These are phyloP conservation scores for Apostichopus japonicus DNA, from an alignment of 35 echinoderm and acorn worm species.

Conservation along the genomic window DNA sequence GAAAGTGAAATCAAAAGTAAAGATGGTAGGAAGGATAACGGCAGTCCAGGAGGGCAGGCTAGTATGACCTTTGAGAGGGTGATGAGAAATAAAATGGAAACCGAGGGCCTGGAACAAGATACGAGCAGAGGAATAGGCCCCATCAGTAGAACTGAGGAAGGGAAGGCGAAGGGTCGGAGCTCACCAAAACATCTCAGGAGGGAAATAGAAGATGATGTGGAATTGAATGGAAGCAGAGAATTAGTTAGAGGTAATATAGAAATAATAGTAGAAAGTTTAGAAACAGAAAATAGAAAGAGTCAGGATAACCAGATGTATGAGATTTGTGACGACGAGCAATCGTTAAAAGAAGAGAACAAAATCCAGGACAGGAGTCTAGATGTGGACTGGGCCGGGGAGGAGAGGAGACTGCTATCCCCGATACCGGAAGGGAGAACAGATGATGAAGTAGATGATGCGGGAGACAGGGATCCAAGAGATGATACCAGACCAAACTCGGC, in stretches of 20 bases:
- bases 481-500: slow-evolving; percentile 27
- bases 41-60: background rate
- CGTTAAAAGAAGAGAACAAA: background rate
- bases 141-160: background rate
- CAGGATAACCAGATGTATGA: background rate
- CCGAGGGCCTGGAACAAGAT: background rate
- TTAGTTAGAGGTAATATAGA: background rate
- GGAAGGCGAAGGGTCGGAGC: background rate
- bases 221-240: background rate
- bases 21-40: background rate
- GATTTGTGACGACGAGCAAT: background rate
- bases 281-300: background rate
- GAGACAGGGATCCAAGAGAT: background rate
- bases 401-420: background rate
- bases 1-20: background rate
- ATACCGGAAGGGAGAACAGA: slow-evolving; percentile 4
- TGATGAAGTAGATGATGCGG: background rate
- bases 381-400: background rate
- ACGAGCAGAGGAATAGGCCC: background rate
- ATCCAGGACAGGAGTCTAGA: background rate
- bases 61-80: background rate
- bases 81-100: too few relatives aligned
- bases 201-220: background rate
- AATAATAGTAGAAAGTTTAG: background rate
- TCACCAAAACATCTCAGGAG: background rate